Evolutionary conservation across 2,888 invertebrate species (phyloP).

Genomic region (Gortyna flavago): DNA sequence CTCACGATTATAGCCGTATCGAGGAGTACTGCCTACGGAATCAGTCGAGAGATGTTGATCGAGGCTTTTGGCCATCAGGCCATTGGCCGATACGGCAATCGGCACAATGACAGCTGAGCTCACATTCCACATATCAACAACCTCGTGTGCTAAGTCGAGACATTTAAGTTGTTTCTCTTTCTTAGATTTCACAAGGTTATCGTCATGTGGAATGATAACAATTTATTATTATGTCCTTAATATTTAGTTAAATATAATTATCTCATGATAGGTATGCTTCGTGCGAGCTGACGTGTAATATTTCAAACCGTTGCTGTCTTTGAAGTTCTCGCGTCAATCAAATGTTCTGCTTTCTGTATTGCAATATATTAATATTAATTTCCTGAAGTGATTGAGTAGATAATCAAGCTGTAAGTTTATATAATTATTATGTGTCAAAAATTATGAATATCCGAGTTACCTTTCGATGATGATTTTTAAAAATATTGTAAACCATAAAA

Average conservation of each 20-base stretch:
- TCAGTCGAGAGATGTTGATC: background rate
- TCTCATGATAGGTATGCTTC: background rate
- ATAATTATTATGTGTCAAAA: background rate
- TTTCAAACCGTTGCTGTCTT: constrained; percentile 38
- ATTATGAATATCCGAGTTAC: too few species aligned
- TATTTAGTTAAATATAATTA: constrained; percentile 4
- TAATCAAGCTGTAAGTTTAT: constrained; percentile 1
- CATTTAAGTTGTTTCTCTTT: background rate
- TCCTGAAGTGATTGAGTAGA: constrained; percentile 4
- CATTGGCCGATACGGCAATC: background rate
- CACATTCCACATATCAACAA: background rate
- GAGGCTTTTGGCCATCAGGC: background rate
- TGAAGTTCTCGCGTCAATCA: constrained; percentile 51
- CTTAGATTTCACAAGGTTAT: background rate
- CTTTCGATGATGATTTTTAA: too few species aligned
- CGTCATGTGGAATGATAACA: background rate
- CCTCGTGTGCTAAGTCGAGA: background rate
- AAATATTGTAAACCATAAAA: too few species aligned
- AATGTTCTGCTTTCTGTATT: constrained; percentile 11
- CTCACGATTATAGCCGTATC: background rate
- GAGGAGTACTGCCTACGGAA: background rate
- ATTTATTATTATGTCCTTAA: background rate
- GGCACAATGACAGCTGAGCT: background rate
- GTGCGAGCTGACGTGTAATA: constrained; percentile 31
- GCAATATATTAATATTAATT: constrained; percentile 14